Base-by-base conservation (phyloP, 2,113 vertebrate species). In the Nymphicus hollandicus region DNA sequence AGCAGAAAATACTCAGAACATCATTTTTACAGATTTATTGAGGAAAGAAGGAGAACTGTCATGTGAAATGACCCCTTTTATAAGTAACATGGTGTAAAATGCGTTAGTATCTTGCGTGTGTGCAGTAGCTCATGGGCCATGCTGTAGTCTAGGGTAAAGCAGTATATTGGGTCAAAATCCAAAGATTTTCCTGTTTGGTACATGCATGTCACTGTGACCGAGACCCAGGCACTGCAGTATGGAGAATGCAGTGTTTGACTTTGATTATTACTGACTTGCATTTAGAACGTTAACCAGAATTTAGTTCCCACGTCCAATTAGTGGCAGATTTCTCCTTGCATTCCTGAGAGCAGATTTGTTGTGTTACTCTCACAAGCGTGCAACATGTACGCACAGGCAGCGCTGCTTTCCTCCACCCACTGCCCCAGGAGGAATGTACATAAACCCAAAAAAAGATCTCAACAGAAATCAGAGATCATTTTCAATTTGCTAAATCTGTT, bases 281-380 rank as follows among this genome's bases (percentile, higher is more conserved):
- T 86, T 86, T 89, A 68, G 88, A 94, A 58, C 1, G 1, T 22
- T 14, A 49, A 73, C n/a, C 37, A 88, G 88, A 91, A 90, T 64
- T 53, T 43, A 64, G 82, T 94, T 96, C 82, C 85, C 89, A 88
- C 10, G 0, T 86, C 82, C 68, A 83, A 10, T 95, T 95, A 80
- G 60, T 5, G 3, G 64, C 81, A 93, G 74, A 86, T 89, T 92
- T 86, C 68, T 79, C n/a, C 53, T 31, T 78, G 79, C 50, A 58
- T 91, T 88, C 68, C 88, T 90, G 79, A 84, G 85, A 93, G 79
- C 90, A 86, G 65, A 81, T 91, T 60, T 93, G 81, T 70, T 85
- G 74, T 43, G 60, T 58, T 64, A 79, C 81, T 85, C 85, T 90
- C 89, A 89, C 86, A 69, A 70, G 60, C 24, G 3, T 60, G 60